Evolutionary conservation across 2,888 invertebrate genomes (phyloP), one percentile per base, ranked within the genome.

Genomic region (Nysson spinosus): DNA sequence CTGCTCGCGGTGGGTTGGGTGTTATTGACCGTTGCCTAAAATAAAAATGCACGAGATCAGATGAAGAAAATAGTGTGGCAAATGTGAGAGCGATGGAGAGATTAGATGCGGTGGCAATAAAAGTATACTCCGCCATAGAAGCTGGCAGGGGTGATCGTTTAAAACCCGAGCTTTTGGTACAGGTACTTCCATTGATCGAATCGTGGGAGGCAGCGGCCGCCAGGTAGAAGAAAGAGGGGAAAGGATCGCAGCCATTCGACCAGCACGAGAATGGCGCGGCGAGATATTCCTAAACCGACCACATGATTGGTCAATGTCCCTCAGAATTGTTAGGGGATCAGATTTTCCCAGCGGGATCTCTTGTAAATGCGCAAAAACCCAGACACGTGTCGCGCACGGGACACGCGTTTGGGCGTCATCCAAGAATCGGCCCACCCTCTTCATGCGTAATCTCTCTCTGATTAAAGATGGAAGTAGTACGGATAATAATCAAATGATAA

Each of bases 221-320:
- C 72, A 51, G 51, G 63, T 40, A 52, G 56, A 65, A 69, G 70
- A 75, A 68, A 68, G 78, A 69, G 78, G 73, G 75, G 69, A 62
- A 65, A 62, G 62, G 72, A 51, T 56, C 58, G 26, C 69, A 32
- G 75, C 77, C 49, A 78, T 78, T 78, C 77, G 79, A 69, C 58
- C 67, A 57, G 55, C 69, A 74, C 70, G 60, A 70, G 77, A 75
- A 83, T 83, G 75, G 80, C 79, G 77, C 71, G 72, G n/a, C 65
- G 63, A 79, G 78, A 79, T 76, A 56, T 63, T 55, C 67, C 32
- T 37, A 49, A 69, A 12, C 55, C 70, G 62, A 42, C 56, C 61
- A 70, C 68, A 78, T 81, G 72, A 82, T 82, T 82, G 81, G 81
- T 73, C 49, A 73, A 32, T 64, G 63, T 49, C 28, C 42, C 37